These are phyloP conservation scores for Xanthia togata DNA, from an alignment of 2,888 invertebrate genomes.

Conservation along the genomic window DNA sequence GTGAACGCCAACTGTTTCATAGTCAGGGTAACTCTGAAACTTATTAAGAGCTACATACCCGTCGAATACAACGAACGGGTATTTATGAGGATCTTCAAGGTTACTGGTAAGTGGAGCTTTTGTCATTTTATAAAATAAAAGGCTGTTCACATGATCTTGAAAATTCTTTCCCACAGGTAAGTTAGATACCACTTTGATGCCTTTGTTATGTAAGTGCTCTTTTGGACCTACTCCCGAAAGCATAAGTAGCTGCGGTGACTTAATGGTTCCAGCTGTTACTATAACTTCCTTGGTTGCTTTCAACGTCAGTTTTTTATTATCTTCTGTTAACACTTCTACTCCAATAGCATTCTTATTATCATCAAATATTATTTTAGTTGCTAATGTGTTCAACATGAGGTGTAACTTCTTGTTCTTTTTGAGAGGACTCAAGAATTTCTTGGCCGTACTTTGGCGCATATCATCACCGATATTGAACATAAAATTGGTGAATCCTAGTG, in stretches of 20 bases:
- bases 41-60: constrained; percentile 44
- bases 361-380: constrained; percentile 87
- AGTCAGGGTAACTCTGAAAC: constrained; percentile 43
- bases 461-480: constrained; percentile 84
- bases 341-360: constrained; percentile 81
- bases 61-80: constrained; percentile 25
- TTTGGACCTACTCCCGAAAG: constrained; percentile 87
- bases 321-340: constrained; percentile 76
- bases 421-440: constrained; percentile 81
- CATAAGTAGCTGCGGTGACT: constrained; percentile 86
- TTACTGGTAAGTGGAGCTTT: constrained; percentile 12
- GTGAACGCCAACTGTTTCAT: constrained; percentile 22
- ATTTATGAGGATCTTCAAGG: constrained; percentile 27
- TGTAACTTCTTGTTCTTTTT: constrained; percentile 73
- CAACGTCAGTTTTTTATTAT: constrained; percentile 68
- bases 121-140: constrained; percentile 43
- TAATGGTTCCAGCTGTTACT: constrained; percentile 84
- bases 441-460: constrained; percentile 84
- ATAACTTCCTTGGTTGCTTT: constrained; percentile 84
- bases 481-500: constrained; percentile 82
- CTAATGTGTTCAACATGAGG: constrained; percentile 84
- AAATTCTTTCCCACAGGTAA: constrained; percentile 85
- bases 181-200: constrained; percentile 78
- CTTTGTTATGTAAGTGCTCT: constrained; percentile 73
- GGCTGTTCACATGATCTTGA: constrained; percentile 82